Conservation (phyloP, 2,888 invertebrate species). For the Dasysyrphus albostriatus region DNA sequence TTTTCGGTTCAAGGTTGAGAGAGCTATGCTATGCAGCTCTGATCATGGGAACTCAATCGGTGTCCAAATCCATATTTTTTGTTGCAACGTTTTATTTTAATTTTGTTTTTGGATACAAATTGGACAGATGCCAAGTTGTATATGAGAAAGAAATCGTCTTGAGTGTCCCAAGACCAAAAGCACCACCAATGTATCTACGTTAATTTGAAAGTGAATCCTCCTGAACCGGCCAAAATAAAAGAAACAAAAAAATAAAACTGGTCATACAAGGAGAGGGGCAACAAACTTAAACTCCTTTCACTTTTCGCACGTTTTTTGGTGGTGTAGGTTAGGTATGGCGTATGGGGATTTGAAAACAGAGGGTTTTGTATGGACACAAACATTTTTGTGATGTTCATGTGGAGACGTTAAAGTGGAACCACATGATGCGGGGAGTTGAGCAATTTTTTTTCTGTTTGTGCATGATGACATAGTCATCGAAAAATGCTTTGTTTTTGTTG, state of each 20-base stretch:
- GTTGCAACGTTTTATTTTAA: slow-evolving; percentile 18
- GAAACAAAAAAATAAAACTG: slow-evolving; percentile 24
- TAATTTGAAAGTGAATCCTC: slow-evolving; percentile 69
- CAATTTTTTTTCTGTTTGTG: not conserved
- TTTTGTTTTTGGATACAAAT: not conserved
- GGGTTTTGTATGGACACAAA: slow-evolving; percentile 20
- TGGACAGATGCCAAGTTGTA: slow-evolving; percentile 19
- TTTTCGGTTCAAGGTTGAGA: slow-evolving; percentile 40
- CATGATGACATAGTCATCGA: slow-evolving; percentile 6
- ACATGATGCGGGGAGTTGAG: slow-evolving; percentile 1
- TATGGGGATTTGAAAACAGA: not conserved
- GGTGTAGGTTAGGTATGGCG: not conserved
- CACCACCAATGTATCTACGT: not conserved
- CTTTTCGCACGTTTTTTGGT: slow-evolving; percentile 65
- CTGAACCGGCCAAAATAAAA: slow-evolving; percentile 37
- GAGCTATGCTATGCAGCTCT: slow-evolving; percentile 6
- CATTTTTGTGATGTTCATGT: not conserved
- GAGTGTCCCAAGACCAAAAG: slow-evolving; percentile 4
- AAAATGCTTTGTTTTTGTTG: not conserved
- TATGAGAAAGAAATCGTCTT: slow-evolving; percentile 22
- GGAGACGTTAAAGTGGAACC: slow-evolving; percentile 6
- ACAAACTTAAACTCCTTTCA: slow-evolving; percentile 65
- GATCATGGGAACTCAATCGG: slow-evolving; percentile 20
- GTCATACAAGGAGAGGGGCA: slow-evolving; percentile 46
- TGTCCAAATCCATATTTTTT: slow-evolving; percentile 10